Evolutionary conservation across 2,113 vertebrate genomes (phyloP).

Genomic region (Plecotus auritus): DNA sequence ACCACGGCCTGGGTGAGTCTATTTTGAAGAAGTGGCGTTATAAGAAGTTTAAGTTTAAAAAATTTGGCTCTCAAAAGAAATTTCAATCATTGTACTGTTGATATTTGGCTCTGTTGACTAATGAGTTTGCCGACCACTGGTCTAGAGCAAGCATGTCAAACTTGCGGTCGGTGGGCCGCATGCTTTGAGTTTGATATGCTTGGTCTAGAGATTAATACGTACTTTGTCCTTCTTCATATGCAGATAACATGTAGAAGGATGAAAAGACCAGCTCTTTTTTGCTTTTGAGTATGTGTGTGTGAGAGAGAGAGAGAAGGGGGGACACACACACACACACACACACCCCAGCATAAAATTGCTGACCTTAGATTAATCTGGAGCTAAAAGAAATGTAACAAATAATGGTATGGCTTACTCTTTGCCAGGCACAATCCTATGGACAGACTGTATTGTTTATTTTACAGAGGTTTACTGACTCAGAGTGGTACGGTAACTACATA

Average conservation of each 20-base stretch:
- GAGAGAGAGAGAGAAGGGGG: neutral
- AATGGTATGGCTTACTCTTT: constrained; percentile 6
- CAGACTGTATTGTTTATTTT: constrained; percentile 19
- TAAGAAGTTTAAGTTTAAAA: no score
- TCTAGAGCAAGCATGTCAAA: no score
- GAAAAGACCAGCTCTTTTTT: neutral
- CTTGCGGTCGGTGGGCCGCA: no score
- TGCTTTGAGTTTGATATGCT: no score
- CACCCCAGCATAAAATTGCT: neutral
- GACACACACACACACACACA: no score
- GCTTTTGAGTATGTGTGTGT: neutral
- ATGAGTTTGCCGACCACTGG: no score
- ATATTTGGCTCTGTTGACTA: no score
- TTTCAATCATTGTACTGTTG: no score
- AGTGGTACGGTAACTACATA: neutral
- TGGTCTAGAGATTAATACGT: constrained; percentile 5
- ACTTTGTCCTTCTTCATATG: neutral
- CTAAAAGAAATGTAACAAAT: constrained; percentile 4
- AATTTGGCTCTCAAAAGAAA: no score
- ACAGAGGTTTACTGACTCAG: neutral
- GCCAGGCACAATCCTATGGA: neutral
- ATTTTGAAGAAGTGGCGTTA: no score
- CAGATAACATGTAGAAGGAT: neutral
- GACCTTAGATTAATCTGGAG: neutral
- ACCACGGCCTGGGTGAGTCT: no score